Evolutionary conservation across 2,888 invertebrate species (phyloP).

Genomic region (Hyles lineata): DNA sequence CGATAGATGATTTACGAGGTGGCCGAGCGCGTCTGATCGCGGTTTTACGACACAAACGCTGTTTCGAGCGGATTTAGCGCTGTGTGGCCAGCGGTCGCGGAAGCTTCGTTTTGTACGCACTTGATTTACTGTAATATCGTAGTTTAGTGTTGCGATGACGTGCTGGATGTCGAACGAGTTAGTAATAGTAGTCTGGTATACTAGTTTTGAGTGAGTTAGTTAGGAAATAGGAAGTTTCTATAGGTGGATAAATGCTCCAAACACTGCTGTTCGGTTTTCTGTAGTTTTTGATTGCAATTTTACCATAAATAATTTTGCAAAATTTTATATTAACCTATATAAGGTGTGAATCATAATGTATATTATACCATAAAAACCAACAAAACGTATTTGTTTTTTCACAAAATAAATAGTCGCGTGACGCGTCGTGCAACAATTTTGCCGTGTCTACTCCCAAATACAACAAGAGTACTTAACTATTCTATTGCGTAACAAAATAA

Average conservation of each 20-base stretch:
- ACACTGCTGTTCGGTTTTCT: too few relatives aligned
- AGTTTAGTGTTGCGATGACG: constrained; percentile 43
- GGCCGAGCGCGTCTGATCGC: constrained; percentile 40
- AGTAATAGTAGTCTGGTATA: not conserved
- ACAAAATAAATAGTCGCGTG: too few relatives aligned
- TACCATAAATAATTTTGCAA: too few relatives aligned
- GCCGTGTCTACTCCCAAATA: too few relatives aligned
- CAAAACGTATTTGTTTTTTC: not conserved
- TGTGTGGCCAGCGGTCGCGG: constrained; percentile 35
- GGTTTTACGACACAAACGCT: constrained; percentile 38
- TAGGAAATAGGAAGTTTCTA: not conserved
- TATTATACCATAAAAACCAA: not conserved
- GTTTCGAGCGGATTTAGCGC: constrained; percentile 37
- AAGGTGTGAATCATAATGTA: too few relatives aligned
- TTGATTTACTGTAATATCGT: constrained; percentile 45
- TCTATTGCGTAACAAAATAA: not conserved
- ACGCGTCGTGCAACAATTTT: too few relatives aligned
- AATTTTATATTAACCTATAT: too few relatives aligned
- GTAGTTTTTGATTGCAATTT: constrained; percentile 26
- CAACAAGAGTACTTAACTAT: too few relatives aligned
- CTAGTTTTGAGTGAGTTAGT: too few relatives aligned
- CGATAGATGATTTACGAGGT: constrained; percentile 40
- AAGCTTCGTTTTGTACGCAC: constrained; percentile 33
- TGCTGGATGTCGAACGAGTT: constrained; percentile 31
- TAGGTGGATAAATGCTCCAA: not conserved